These are phyloP conservation scores for Bufo gargarizans DNA, from an alignment of 2,113 vertebrate genomes.

Conservation along the genomic window DNA sequence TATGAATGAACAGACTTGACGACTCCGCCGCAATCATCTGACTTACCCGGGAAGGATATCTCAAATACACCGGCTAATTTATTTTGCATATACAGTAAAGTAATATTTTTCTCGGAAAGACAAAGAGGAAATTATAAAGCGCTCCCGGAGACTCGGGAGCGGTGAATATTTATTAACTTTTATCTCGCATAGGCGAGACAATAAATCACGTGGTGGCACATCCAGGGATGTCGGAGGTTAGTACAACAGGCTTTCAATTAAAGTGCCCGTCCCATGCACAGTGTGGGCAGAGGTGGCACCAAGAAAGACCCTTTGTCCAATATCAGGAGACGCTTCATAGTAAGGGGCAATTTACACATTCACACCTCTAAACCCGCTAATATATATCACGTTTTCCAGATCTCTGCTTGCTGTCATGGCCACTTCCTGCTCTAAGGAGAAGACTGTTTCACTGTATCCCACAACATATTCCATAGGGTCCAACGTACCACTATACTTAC, in stretches of 20 bases:
- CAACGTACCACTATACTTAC: too few relatives aligned
- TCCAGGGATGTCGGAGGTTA: neutral
- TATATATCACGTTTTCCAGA: too few relatives aligned
- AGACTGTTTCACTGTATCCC: too few relatives aligned
- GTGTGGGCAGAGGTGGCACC: neutral
- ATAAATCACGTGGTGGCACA: neutral
- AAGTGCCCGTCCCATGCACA: neutral
- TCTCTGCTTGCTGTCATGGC: too few relatives aligned
- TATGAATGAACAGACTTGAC: conserved; percentile 10
- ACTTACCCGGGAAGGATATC: neutral
- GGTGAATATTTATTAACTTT: conserved; percentile 28
- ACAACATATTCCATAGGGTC: too few relatives aligned
- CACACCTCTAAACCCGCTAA: too few relatives aligned
- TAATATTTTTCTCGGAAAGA: neutral
- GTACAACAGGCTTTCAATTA: neutral
- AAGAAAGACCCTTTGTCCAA: too few relatives aligned
- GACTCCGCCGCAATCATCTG: neutral
- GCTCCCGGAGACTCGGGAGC: neutral
- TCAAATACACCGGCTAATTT: conserved; percentile 14
- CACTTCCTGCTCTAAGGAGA: too few relatives aligned
- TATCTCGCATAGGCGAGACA: neutral
- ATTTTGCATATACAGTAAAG: conserved; percentile 19
- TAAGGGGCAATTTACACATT: too few relatives aligned
- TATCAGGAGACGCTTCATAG: too few relatives aligned
- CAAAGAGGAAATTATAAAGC: neutral